Conservation (phyloP, 2,888 invertebrate species). For the Neoaliturus tenellus region DNA sequence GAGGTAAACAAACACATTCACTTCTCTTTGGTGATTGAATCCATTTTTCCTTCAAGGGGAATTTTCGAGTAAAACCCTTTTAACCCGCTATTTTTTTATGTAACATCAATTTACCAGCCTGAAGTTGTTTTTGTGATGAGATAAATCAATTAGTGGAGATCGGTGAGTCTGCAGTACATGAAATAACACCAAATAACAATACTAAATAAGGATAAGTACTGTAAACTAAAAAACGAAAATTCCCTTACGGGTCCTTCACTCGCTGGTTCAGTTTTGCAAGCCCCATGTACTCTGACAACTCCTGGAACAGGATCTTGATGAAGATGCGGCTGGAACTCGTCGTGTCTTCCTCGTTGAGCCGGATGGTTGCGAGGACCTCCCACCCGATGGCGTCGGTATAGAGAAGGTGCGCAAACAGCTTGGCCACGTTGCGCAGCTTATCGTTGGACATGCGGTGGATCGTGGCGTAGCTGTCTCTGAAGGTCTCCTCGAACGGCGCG, state of each 20-base stretch:
- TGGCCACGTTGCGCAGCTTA: slow-evolving; percentile 96
- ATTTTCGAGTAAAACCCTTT: too few species aligned
- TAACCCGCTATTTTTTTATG: too few species aligned
- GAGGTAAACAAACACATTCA: too few species aligned
- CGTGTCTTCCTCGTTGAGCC: slow-evolving; percentile 97
- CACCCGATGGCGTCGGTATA: slow-evolving; percentile 98
- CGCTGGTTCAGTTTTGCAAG: slow-evolving; percentile 92
- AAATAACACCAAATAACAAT: too few species aligned
- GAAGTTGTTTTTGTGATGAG: too few species aligned
- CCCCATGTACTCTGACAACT: slow-evolving; percentile 97
- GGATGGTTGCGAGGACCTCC: slow-evolving; percentile 93
- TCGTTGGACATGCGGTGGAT: slow-evolving; percentile 97
- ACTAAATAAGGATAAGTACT: too few species aligned
- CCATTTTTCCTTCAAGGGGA: too few species aligned
- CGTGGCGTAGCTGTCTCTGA: slow-evolving; percentile 95
- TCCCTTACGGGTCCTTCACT: slow-evolving; percentile 90
- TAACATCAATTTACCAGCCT: too few species aligned
- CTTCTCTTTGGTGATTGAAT: too few species aligned
- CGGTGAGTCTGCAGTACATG: too few species aligned
- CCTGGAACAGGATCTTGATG: slow-evolving; percentile 98
- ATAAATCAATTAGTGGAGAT: too few species aligned
- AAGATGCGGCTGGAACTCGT: slow-evolving; percentile 98
- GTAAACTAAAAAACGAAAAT: background rate
- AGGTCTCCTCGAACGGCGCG: slow-evolving; percentile 95
- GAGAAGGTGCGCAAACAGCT: slow-evolving; percentile 96